Conservation (phyloP, 2,888 invertebrate genomes). For the Noctua pronuba region DNA sequence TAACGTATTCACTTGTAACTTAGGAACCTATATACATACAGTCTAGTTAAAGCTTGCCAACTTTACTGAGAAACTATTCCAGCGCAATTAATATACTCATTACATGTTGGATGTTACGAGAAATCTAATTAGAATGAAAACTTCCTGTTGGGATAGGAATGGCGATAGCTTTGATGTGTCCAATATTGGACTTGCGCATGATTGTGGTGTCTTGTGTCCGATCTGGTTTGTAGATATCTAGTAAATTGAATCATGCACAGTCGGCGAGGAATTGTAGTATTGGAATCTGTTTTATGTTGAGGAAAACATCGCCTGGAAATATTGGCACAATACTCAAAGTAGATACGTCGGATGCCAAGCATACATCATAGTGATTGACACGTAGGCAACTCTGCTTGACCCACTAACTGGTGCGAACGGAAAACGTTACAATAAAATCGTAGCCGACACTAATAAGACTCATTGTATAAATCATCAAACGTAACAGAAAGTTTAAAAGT, state of each 20-base stretch:
- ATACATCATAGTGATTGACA: constrained; percentile 38
- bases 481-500: constrained; percentile 56
- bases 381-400: constrained; percentile 11
- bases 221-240: constrained; percentile 15
- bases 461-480: constrained; percentile 58
- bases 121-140: constrained; percentile 60
- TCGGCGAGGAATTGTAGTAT: constrained; percentile 7
- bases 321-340: constrained; percentile 19
- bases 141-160: constrained; percentile 47
- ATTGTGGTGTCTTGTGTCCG: constrained; percentile 18
- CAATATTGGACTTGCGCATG: constrained; percentile 41
- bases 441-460: constrained; percentile 51
- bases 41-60: constrained; percentile 54
- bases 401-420: constrained; percentile 14
- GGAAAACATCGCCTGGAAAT: constrained; percentile 32
- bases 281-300: constrained; percentile 22
- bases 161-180: constrained; percentile 43
- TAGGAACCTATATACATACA: constrained; percentile 30
- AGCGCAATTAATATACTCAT: constrained; percentile 58
- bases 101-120: constrained; percentile 58
- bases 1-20: constrained; percentile 57
- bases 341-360: constrained; percentile 19
- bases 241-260: constrained; percentile 26
- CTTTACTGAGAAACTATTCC: constrained; percentile 59
- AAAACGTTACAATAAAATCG: constrained; percentile 29